These are phyloP conservation scores for Lasiurus borealis DNA, from an alignment of 2,113 vertebrate species.

Conservation along the genomic window DNA sequence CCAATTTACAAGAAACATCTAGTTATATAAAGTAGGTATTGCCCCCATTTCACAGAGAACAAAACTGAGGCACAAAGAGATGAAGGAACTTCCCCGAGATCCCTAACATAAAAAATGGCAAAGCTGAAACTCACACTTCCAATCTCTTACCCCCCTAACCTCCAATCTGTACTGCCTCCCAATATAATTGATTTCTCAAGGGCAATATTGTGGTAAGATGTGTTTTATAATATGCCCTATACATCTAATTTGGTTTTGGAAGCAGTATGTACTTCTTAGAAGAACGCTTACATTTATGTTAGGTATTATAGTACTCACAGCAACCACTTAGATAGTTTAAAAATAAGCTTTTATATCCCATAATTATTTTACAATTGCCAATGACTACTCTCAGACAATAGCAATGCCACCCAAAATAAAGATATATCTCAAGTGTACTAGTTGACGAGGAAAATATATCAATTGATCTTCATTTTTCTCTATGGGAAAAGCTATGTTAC, in stretches of 20 bases:
- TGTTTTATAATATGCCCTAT: not conserved
- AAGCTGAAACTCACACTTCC: not conserved
- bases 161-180: not conserved
- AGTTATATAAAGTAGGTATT: not conserved
- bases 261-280: no score
- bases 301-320: not conserved
- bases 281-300: not conserved
- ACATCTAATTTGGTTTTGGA: not conserved
- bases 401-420: not conserved
- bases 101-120: not conserved
- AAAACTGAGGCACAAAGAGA: not conserved
- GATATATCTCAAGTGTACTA: not conserved
- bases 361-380: constrained; percentile 46
- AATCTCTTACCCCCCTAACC: not conserved
- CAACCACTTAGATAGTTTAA: not conserved
- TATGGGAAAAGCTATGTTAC: not conserved
- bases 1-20: not conserved
- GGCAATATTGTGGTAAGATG: not conserved
- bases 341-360: not conserved
- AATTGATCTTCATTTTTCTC: not conserved
- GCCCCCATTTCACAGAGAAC: not conserved
- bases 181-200: not conserved
- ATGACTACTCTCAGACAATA: constrained; percentile 21
- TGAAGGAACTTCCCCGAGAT: not conserved
- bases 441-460: not conserved